Evolutionary conservation across 23 tunicate species (phyloP), one percentile per base, ranked within the genome.

Genomic region (Ascidia mentula): DNA sequence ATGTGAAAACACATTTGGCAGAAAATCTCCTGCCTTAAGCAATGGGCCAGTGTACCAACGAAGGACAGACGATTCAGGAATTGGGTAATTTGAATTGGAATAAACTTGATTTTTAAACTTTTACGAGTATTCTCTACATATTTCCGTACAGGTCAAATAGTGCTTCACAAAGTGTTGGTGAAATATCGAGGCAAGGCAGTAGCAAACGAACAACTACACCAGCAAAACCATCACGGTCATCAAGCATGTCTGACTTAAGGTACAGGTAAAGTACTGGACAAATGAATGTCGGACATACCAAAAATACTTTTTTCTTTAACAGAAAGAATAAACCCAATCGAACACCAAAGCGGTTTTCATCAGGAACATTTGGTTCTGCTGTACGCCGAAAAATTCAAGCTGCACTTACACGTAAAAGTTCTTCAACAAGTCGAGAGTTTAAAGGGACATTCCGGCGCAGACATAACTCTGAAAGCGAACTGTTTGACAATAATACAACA

Each of bases 301-400:
- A 12, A 12, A 42, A 15, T 42, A 42, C 28, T 24, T 18, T 18
- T 69, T 24, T 18, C 22, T 79, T 60, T 61, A 79, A 74, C 31
- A 74, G 46, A 22, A 79, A 53, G 24, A 53, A 9, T 53, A 28
- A 53, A 1, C 24, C 65, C 1, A 9, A 6, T 9, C 37, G 38
- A 28, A 33, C 74, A 33, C 37, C 38, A 20, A 70, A 70, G 38
- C 37, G 74, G 32, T 86, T 86, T 79, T 73, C 75, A n/a, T 82
- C 85, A 38, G 77, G 90, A 18, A 72, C 84, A 36, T 83, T 89
- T 61, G 94, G 94, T 0, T 89, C 94, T 6, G 94, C 94, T 0
- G 94, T 89, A 7, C 82, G 88, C 6, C 40, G 94, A 40, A 83
- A 82, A 78, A 87, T 89, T 34, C 78, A 85, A 34, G 94, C 94